Conservation (phyloP, 53 echinoderm and acorn worm species). For the Echinarachnius parma region DNA sequence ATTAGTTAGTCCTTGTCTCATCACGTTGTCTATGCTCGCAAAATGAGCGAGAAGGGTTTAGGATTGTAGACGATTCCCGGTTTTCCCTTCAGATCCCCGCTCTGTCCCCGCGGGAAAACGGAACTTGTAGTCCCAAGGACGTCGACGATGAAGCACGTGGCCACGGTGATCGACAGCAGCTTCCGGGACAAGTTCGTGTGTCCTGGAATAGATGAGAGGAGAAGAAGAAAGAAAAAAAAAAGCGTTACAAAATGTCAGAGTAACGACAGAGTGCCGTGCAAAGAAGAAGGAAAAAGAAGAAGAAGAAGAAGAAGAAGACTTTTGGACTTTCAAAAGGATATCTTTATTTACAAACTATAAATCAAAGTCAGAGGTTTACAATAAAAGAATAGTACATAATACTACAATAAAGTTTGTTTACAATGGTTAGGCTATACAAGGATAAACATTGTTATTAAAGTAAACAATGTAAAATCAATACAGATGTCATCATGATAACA, state of each 20-base stretch:
- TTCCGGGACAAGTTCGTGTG: constrained; percentile 33
- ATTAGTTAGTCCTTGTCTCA: not conserved
- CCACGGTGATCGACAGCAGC: not conserved
- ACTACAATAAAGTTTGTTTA: too few relatives aligned
- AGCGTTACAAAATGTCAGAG: not conserved
- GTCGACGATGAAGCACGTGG: constrained; percentile 8
- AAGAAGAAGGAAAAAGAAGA: not conserved
- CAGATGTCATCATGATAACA: too few relatives aligned
- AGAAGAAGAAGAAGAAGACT: too few relatives aligned
- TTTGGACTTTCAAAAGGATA: too few relatives aligned
- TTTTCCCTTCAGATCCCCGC: not conserved
- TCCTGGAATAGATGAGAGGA: constrained; percentile 6
- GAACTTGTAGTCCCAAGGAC: constrained; percentile 9
- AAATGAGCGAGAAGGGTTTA: constrained; percentile 9
- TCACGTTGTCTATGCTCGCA: not conserved
- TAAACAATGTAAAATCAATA: too few relatives aligned
- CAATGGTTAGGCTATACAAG: too few relatives aligned
- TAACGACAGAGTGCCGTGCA: too few relatives aligned
- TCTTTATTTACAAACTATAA: too few relatives aligned
- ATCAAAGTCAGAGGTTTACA: too few relatives aligned
- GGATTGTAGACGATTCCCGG: constrained; percentile 37
- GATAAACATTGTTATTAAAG: too few relatives aligned
- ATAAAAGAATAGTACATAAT: too few relatives aligned
- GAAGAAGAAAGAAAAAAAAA: not conserved
- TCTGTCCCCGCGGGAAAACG: constrained; percentile 3